These are phyloP conservation scores for Sesamia inferens DNA, from an alignment of 2,888 invertebrate species.

Conservation along the genomic window DNA sequence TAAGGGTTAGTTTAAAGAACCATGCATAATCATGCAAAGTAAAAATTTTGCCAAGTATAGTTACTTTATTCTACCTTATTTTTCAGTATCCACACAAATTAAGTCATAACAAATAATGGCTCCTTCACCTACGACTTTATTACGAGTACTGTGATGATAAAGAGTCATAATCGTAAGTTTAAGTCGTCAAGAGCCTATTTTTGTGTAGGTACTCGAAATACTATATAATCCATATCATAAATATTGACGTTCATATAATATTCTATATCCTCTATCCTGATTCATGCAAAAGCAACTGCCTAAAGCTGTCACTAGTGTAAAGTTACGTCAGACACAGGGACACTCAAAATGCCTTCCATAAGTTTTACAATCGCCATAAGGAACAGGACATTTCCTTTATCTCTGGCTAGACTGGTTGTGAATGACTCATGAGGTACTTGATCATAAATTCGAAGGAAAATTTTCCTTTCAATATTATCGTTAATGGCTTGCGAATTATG, in stretches of 20 bases:
- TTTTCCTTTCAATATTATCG: slow-evolving; percentile 70
- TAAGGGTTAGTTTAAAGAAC: not conserved
- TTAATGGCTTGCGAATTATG: slow-evolving; percentile 67
- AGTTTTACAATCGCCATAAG: slow-evolving; percentile 55
- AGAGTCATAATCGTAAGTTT: not conserved
- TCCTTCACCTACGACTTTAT: not conserved
- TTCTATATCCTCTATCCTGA: slow-evolving; percentile 46
- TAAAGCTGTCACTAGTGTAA: slow-evolving; percentile 57
- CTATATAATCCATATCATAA: slow-evolving; percentile 29
- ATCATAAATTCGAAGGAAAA: slow-evolving; percentile 69
- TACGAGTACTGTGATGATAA: too few species aligned
- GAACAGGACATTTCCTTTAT: slow-evolving; percentile 58
- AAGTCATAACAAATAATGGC: slow-evolving; percentile 3
- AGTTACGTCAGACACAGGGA: slow-evolving; percentile 54
- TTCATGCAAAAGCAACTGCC: slow-evolving; percentile 54
- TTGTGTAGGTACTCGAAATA: not conserved
- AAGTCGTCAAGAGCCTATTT: slow-evolving; percentile 7
- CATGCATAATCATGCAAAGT: not conserved
- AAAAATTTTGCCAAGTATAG: not conserved
- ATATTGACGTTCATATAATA: slow-evolving; percentile 39
- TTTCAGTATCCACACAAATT: slow-evolving; percentile 10
- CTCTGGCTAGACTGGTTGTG: slow-evolving; percentile 52
- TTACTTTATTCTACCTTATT: not conserved
- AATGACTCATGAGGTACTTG: slow-evolving; percentile 62
- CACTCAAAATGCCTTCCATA: slow-evolving; percentile 56